These are phyloP conservation scores for Chrysopilus asiliformis DNA, from an alignment of 2,888 invertebrate species.

Conservation along the genomic window DNA sequence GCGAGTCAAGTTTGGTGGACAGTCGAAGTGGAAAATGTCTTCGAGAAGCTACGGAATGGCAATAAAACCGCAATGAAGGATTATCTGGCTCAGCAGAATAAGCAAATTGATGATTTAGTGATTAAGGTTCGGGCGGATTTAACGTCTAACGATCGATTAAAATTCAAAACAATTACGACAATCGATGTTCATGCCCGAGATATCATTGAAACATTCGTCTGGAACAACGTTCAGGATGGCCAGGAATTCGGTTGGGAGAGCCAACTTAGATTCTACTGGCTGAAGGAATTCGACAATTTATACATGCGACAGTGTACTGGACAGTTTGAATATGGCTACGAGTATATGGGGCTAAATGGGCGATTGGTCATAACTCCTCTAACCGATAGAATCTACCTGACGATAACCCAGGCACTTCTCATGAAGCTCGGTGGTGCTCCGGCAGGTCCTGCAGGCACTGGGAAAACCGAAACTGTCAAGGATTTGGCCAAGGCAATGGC, in stretches of 20 bases:
- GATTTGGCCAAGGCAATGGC: slow-evolving; percentile 85
- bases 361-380: slow-evolving; percentile 83
- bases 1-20: slow-evolving; percentile 94
- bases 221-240: slow-evolving; percentile 68
- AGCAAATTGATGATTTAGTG: slow-evolving; percentile 72
- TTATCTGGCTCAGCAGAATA: slow-evolving; percentile 60
- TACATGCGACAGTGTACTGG: slow-evolving; percentile 74
- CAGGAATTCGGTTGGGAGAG: slow-evolving; percentile 91
- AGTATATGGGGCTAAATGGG: slow-evolving; percentile 89
- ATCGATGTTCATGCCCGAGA: slow-evolving; percentile 88
- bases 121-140: slow-evolving; percentile 55
- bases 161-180: slow-evolving; percentile 79
- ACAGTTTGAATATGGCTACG: slow-evolving; percentile 83
- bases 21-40: slow-evolving; percentile 85
- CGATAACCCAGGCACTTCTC: slow-evolving; percentile 81
- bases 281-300: slow-evolving; percentile 63
- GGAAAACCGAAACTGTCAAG: slow-evolving; percentile 82
- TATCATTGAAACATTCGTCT: slow-evolving; percentile 69
- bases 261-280: slow-evolving; percentile 86
- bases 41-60: slow-evolving; percentile 51
- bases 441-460: slow-evolving; percentile 48
- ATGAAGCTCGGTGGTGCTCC: slow-evolving; percentile 89
- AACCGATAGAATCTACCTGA: slow-evolving; percentile 84
- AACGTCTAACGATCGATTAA: slow-evolving; percentile 65
- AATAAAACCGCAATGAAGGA: slow-evolving; percentile 84